phyloP scores from a whole-genome alignment of 2,113 vertebrate species.

The Salvelinus fontinalis region DNA sequence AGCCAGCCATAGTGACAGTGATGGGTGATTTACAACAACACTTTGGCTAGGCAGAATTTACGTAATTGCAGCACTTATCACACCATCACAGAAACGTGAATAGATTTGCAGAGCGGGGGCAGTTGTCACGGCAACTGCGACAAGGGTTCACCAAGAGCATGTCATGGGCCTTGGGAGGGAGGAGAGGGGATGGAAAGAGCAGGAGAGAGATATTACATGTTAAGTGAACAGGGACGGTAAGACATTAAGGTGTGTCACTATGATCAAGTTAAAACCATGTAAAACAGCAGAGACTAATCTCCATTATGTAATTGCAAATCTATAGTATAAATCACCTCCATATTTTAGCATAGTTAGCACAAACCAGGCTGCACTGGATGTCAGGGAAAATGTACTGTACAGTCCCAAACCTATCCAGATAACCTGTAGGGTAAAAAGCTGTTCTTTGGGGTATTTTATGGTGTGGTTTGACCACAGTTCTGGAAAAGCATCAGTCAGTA shows the following conservation, averaged over 20 bases:
- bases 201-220: constrained; percentile 3
- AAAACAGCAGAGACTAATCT: no score
- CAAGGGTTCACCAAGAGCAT: constrained; percentile 61
- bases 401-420: no score
- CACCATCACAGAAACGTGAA: constrained; percentile 62
- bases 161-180: constrained; percentile 55
- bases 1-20: constrained; percentile 18
- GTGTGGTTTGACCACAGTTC: constrained; percentile 38
- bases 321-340: no score
- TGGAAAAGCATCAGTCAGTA: constrained; percentile 26
- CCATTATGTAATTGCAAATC: no score
- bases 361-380: no score
- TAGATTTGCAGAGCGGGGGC: constrained; percentile 44
- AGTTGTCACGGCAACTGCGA: constrained; percentile 73
- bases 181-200: neutral
- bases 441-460: no score
- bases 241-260: no score
- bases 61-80: constrained; percentile 80
- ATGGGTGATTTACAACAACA: constrained; percentile 61
- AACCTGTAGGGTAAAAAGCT: no score
- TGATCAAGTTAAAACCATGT: no score
- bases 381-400: no score
- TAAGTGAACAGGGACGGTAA: constrained; percentile 17
- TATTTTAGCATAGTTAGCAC: no score
- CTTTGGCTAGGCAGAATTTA: constrained; percentile 66